Percentiles rank a stretch among this genome's conserved stretches.
Conservation (phyloP, 2,113 vertebrate genomes). For the Aythya baeri region DNA sequence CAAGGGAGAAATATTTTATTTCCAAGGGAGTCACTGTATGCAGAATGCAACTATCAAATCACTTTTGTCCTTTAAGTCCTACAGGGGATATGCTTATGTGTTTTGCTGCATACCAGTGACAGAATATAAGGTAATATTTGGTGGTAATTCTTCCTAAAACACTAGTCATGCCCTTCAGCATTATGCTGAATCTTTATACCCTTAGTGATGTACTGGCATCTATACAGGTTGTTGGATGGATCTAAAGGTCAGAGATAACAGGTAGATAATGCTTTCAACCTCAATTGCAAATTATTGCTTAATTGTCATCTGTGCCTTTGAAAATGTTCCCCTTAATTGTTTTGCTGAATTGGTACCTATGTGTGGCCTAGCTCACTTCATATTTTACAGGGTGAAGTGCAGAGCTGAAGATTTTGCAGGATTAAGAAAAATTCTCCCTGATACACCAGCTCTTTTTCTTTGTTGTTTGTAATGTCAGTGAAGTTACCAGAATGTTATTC, state of each 20-base stretch:
- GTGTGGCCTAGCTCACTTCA: background rate
- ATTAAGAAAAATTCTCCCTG: background rate
- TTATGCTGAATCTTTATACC: background rate
- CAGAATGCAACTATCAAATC: background rate
- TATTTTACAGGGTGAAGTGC: background rate
- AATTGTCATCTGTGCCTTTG: background rate
- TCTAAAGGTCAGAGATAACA: slow-evolving; percentile 1
- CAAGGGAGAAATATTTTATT: background rate
- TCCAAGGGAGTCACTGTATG: background rate
- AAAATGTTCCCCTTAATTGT: background rate
- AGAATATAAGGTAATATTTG: background rate
- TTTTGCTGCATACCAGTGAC: background rate
- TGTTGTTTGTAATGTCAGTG: background rate
- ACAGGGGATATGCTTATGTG: background rate
- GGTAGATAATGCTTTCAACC: background rate
- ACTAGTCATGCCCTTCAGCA: background rate
- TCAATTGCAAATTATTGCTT: background rate
- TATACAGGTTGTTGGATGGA: background rate
- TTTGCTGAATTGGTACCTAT: background rate
- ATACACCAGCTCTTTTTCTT: background rate
- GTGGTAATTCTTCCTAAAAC: background rate
- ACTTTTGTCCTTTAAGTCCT: background rate
- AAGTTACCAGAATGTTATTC: background rate
- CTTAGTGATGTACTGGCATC: background rate
- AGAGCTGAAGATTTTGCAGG: background rate